phyloP scores from a whole-genome alignment of 2,888 invertebrate species.

The Metalampra italica region DNA sequence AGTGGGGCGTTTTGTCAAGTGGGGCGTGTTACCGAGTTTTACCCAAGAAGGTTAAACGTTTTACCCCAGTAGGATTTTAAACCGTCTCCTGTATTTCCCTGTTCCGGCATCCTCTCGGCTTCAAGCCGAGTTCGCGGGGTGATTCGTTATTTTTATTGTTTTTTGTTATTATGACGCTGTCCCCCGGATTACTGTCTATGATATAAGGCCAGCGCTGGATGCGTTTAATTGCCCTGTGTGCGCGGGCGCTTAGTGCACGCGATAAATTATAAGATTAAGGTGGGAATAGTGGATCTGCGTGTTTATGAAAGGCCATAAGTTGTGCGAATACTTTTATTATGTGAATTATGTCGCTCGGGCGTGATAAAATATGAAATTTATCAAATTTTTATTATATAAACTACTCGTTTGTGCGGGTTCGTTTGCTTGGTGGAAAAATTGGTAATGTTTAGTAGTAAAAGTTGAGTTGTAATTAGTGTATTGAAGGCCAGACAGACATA shows the following conservation, averaged over 20 bases:
- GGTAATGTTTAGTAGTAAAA: too few species aligned
- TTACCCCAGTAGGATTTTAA: not conserved
- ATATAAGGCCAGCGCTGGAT: slow-evolving; percentile 69
- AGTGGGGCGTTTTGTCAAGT: too few species aligned
- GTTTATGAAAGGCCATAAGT: slow-evolving; percentile 25
- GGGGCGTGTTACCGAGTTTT: too few species aligned
- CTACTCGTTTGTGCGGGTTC: too few species aligned
- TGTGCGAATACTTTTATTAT: slow-evolving; percentile 1
- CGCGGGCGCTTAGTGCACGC: slow-evolving; percentile 50
- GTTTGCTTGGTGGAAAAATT: too few species aligned
- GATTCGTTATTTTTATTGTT: slow-evolving; percentile 79
- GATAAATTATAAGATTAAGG: slow-evolving; percentile 76
- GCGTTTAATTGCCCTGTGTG: slow-evolving; percentile 70
- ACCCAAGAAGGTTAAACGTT: too few species aligned
- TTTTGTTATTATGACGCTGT: slow-evolving; percentile 78
- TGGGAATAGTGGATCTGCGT: slow-evolving; percentile 47
- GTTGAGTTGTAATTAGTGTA: too few species aligned
- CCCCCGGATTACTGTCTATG: slow-evolving; percentile 69
- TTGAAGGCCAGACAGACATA: too few species aligned
- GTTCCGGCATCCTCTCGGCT: slow-evolving; percentile 46
- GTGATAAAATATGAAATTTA: too few species aligned
- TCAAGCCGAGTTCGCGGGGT: slow-evolving; percentile 67
- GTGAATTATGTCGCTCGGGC: not conserved
- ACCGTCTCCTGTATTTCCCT: slow-evolving; percentile 31
- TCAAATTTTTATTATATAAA: too few species aligned